These are phyloP conservation scores for Tetragonisca angustula DNA, from an alignment of 2,888 invertebrate species.

Conservation along the genomic window DNA sequence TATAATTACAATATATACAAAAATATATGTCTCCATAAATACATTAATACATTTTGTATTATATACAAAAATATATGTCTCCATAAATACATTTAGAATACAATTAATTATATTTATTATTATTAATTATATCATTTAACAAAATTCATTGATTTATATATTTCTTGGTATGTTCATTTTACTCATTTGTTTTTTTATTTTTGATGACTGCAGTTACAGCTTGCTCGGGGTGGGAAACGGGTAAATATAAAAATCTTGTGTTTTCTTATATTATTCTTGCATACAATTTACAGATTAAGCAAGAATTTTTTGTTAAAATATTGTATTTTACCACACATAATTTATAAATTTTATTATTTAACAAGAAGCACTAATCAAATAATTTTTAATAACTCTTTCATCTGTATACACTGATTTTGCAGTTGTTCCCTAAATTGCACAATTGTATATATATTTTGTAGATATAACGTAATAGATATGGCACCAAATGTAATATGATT, in stretches of 20 bases:
- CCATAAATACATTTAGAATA: not conserved
- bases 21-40: not conserved
- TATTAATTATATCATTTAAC: conserved; percentile 14
- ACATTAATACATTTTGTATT: conserved; percentile 11
- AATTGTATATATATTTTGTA: conserved; percentile 42
- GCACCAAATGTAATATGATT: conserved; percentile 27
- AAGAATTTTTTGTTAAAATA: conserved; percentile 50
- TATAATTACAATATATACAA: not conserved
- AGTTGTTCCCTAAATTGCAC: conserved; percentile 40
- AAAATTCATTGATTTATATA: conserved; percentile 9
- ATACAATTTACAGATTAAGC: conserved; percentile 57
- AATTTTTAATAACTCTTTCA: conserved; percentile 43
- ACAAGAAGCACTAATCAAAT: conserved; percentile 60
- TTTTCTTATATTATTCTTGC: conserved; percentile 69
- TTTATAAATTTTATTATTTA: conserved; percentile 34
- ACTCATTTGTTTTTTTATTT: conserved; percentile 76
- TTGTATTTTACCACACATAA: conserved; percentile 42
- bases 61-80: not conserved
- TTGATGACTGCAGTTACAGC: conserved; percentile 85
- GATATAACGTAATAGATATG: conserved; percentile 12
- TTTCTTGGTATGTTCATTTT: conserved; percentile 60
- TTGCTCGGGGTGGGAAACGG: conserved; percentile 86
- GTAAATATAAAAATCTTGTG: conserved; percentile 84
- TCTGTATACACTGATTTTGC: conserved; percentile 19
- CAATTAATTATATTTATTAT: conserved; percentile 12